Evolutionary conservation across 1,140 invertebrate genomes (phyloP), one percentile per base, ranked within the genome.

Genomic region (Eurosta solidaginis): DNA sequence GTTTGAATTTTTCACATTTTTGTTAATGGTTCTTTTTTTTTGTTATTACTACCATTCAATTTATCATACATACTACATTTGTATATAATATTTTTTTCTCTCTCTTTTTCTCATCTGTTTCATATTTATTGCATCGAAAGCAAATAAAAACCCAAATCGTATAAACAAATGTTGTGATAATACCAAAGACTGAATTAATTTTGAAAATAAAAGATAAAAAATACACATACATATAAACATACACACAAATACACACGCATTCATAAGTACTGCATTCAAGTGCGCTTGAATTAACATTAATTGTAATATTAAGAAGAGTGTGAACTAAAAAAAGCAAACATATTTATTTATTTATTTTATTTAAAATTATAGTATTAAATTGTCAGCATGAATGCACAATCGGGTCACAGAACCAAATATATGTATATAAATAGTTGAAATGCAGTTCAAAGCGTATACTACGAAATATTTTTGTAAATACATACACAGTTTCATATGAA

Each of bases 121-220:
- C 25, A 74, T 33, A 40, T 68, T 40, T 40, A 14, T 74, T 74
- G 73, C 76, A 22, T 63, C 27, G 20, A 73, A 74, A 47, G 54
- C 50, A 78, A 78, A 74, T 74, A 78, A 78, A 76, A 76, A 52
- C 79, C 79, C 77, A 79, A 80, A 81, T 83, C 83, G 85, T 86
- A 85, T 87, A 85, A 87, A 84, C 83, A 86, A 87, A 85, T 87
- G 85, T 87, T 87, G 85, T 87, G 85, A 87, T 87, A 87, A 84
- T 84, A 84, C 85, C 85, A 87, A 87, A 87, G 85, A 87, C 85
- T 87, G 85, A 87, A 86, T 86, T 86, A 84, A 82, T 84, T 86
- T 85, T 82, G 83, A 54, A 75, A 78, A 78, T 75, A 47, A 76
- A 78, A 78, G 25, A 42, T 40, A 77, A 54, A 36, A 76, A 50